Percentiles rank a stretch among this genome's conserved stretches.
Conservation (phyloP, 30 jellyfish, hydroid and myxozoan genomes). For the Sanderia malayensis region DNA sequence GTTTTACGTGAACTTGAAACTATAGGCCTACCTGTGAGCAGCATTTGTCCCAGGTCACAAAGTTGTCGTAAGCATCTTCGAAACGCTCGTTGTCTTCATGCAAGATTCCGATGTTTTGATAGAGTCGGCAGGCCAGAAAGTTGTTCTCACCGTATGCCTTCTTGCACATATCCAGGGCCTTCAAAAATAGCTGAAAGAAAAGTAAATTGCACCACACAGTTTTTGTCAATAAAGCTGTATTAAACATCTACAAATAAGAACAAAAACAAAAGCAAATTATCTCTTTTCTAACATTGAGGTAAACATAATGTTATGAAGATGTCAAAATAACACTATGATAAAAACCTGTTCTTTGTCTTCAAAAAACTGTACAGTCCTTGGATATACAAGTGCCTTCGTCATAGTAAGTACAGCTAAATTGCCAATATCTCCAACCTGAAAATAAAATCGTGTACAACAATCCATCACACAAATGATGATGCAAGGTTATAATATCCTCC, state of each 20-base stretch:
- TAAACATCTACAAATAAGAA: background rate
- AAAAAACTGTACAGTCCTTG: constrained; percentile 4
- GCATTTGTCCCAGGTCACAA: constrained; percentile 36
- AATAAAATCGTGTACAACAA: background rate
- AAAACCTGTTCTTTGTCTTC: constrained; percentile 39
- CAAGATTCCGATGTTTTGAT: constrained; percentile 41
- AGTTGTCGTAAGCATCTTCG: constrained; percentile 36
- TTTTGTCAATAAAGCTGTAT: background rate
- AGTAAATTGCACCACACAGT: background rate
- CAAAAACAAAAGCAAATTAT: background rate
- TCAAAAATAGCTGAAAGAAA: constrained; percentile 21
- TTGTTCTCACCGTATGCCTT: constrained; percentile 58
- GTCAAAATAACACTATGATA: background rate
- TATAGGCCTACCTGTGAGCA: constrained; percentile 29
- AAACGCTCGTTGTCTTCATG: constrained; percentile 34
- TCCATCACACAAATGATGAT: background rate
- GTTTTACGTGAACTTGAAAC: background rate
- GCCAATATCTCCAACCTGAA: constrained; percentile 58
- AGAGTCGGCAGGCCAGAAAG: constrained; percentile 36
- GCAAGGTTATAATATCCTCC: too few relatives aligned
- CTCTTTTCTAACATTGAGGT: background rate
- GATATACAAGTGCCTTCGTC: constrained; percentile 57
- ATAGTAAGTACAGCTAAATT: constrained; percentile 60
- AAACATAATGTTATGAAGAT: background rate
- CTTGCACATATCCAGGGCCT: constrained; percentile 23